A percentile compares a stretch with the other conserved stretches of the same genome.
These are phyloP conservation scores for Zoanthus solanderi DNA, from an alignment of 92 coral and sea anemone species.

Conservation along the genomic window DNA sequence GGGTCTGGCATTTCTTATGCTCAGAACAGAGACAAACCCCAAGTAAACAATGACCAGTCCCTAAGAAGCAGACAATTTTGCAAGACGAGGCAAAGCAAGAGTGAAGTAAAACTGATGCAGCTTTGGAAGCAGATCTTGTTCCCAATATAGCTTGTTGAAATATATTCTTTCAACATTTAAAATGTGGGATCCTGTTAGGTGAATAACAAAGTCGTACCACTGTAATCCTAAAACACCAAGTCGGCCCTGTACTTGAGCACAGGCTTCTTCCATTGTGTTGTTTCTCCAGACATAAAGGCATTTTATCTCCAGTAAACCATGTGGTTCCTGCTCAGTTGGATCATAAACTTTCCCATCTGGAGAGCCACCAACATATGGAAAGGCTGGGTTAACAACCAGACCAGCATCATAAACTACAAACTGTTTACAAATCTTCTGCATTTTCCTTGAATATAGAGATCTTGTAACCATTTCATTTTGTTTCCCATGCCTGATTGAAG, in stretches of 20 bases:
- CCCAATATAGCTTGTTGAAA: slow-evolving; percentile 7
- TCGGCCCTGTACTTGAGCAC: slow-evolving; percentile 30
- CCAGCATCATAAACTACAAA: slow-evolving; percentile 31
- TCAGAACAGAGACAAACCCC: too few species aligned
- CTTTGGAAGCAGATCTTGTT: slow-evolving; percentile 4
- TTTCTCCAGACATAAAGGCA: slow-evolving; percentile 11
- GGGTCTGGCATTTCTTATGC: too few species aligned
- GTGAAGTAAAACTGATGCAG: neutral
- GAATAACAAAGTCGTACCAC: slow-evolving; percentile 37
- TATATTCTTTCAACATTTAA: slow-evolving; percentile 4
- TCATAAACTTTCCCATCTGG: slow-evolving; percentile 10
- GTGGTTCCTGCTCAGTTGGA: neutral
- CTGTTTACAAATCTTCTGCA: slow-evolving; percentile 51
- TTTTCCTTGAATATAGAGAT: slow-evolving; percentile 38
- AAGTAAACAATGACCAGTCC: too few species aligned
- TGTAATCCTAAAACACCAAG: neutral
- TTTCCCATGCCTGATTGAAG: slow-evolving; percentile 20
- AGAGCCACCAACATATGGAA: neutral
- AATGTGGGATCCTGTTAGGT: neutral
- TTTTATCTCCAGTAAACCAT: slow-evolving; percentile 31
- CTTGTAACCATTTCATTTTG: slow-evolving; percentile 27
- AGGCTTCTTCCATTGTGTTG: slow-evolving; percentile 4
- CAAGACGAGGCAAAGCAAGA: neutral
- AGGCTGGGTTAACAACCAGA: neutral
- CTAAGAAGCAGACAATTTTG: neutral